phyloP scores from a whole-genome alignment of 2,888 invertebrate genomes.

The Syritta pipiens region DNA sequence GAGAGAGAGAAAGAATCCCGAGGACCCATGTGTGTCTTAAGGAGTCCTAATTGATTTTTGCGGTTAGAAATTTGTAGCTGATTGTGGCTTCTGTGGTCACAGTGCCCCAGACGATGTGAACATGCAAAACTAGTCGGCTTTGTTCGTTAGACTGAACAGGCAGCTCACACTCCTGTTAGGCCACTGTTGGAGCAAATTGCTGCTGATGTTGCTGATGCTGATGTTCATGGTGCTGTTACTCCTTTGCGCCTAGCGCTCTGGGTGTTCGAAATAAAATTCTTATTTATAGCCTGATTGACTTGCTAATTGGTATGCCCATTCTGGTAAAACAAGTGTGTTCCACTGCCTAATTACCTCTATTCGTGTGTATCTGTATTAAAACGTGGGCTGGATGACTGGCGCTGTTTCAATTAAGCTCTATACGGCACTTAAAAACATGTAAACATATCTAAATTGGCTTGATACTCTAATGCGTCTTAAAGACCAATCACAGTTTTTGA shows the following conservation, averaged over 20 bases:
- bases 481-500: not conserved
- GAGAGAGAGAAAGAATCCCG: slow-evolving; percentile 25
- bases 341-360: slow-evolving; percentile 58
- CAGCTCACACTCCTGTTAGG: slow-evolving; percentile 46
- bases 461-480: slow-evolving; percentile 24
- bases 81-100: slow-evolving; percentile 36
- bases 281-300: slow-evolving; percentile 66
- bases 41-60: slow-evolving; percentile 66
- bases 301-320: slow-evolving; percentile 63
- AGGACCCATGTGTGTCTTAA: slow-evolving; percentile 30
- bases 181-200: slow-evolving; percentile 61
- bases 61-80: slow-evolving; percentile 61
- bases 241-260: slow-evolving; percentile 27
- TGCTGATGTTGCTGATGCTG: no score
- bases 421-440: slow-evolving; percentile 47
- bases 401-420: slow-evolving; percentile 21
- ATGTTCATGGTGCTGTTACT: slow-evolving; percentile 43
- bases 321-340: slow-evolving; percentile 59
- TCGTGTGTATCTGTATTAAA: slow-evolving; percentile 21
- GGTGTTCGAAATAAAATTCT: slow-evolving; percentile 67
- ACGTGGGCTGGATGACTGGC: not conserved
- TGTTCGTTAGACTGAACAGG: slow-evolving; percentile 54
- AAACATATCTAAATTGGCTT: slow-evolving; percentile 56
- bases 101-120: slow-evolving; percentile 21
- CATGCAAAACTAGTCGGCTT: slow-evolving; percentile 52